These are phyloP conservation scores for Globodera ellingtonae DNA, from an alignment of 1,140 invertebrate genomes.

Conservation along the genomic window DNA sequence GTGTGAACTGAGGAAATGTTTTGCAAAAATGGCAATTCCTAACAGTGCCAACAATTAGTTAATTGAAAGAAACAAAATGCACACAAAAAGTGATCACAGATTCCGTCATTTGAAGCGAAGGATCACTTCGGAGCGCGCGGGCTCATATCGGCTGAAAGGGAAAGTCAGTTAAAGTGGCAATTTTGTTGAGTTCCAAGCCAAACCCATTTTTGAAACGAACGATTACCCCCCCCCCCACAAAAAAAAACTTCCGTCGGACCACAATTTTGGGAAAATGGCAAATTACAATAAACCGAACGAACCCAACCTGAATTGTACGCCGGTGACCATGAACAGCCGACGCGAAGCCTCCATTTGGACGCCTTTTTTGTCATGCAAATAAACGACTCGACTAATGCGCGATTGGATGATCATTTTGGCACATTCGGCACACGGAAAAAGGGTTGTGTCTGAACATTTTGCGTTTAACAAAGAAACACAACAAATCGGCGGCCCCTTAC, in stretches of 20 bases:
- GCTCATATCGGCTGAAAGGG: not conserved
- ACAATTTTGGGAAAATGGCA: not conserved
- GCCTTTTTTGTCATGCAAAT: conserved; percentile 30
- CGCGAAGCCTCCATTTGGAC: conserved; percentile 26
- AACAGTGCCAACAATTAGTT: not conserved
- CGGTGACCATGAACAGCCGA: conserved; percentile 20
- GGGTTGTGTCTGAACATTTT: conserved; percentile 63
- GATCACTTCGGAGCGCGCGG: not conserved
- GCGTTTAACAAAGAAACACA: not conserved
- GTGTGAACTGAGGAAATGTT: too few species aligned
- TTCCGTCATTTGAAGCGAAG: not conserved
- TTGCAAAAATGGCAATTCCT: too few species aligned
- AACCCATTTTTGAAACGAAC: too few species aligned
- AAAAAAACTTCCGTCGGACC: too few species aligned
- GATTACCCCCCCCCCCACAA: too few species aligned
- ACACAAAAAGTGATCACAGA: not conserved
- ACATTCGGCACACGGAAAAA: conserved; percentile 96
- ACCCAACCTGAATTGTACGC: conserved; percentile 25
- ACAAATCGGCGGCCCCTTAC: conserved; percentile 81
- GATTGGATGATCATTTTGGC: conserved; percentile 87
- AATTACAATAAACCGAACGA: too few species aligned
- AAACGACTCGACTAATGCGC: conserved; percentile 27
- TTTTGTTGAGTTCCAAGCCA: not conserved
- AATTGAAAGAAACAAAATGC: not conserved
- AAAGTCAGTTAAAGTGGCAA: not conserved